phyloP scores from a whole-genome alignment of 2,113 vertebrate species.

The Oreochromis aureus region DNA sequence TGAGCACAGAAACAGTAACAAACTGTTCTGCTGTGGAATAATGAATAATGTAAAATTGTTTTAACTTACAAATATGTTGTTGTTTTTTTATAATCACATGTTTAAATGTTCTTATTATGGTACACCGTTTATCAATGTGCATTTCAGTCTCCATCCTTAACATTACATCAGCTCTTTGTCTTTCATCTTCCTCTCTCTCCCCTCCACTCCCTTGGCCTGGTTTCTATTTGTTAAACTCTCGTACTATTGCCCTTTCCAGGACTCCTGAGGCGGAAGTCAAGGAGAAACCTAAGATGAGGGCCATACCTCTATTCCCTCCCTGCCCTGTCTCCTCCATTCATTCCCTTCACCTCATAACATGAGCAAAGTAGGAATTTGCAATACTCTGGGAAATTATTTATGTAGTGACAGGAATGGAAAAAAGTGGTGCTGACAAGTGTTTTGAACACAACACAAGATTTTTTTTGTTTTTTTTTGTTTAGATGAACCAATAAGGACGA shows the following conservation, averaged over 20 bases:
- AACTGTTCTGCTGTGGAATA: not conserved
- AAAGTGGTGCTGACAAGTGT: not conserved
- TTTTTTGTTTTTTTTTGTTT: not conserved
- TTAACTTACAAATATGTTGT: not conserved
- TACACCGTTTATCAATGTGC: not conserved
- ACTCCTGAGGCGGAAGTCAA: not conserved
- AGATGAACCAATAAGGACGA: not conserved
- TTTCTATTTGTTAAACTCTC: not conserved
- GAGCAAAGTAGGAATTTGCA: conserved; percentile 1
- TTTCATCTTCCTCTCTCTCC: not conserved
- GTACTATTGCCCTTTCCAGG: not conserved
- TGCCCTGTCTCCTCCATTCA: not conserved
- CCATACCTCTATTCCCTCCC: not conserved
- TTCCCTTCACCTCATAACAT: not conserved
- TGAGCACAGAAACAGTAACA: not conserved
- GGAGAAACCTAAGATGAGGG: conserved; percentile 9
- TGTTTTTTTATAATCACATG: not conserved
- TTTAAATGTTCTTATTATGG: not conserved
- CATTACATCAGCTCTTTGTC: not conserved
- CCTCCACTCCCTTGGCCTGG: not conserved
- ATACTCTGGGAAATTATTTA: not conserved
- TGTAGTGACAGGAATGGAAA: not conserved
- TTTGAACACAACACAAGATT: not conserved
- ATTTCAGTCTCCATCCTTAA: not conserved
- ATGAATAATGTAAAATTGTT: not conserved